These are phyloP conservation scores for Cydia amplana DNA, from an alignment of 1,140 invertebrate species.

Conservation along the genomic window DNA sequence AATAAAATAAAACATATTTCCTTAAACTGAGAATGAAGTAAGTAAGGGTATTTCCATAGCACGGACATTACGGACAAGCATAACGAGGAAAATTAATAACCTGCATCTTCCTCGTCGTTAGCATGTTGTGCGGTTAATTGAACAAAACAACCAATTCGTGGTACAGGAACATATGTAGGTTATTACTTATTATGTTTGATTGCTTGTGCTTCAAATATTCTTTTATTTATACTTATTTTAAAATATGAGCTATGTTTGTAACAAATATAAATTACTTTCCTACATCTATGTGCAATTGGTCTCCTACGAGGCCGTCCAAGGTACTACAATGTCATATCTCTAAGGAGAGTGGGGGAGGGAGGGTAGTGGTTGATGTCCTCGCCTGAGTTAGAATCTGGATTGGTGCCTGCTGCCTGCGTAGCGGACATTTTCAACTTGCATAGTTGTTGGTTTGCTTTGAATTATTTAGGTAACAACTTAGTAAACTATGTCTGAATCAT, in stretches of 20 bases:
- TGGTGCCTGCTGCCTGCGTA: neutral
- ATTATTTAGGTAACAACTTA: neutral
- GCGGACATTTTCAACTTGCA: neutral
- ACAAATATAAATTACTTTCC: too few species aligned
- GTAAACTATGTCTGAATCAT: neutral
- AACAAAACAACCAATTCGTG: neutral
- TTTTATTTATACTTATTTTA: neutral
- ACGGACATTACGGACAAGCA: neutral
- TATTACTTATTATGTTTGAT: neutral
- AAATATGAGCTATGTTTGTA: too few species aligned
- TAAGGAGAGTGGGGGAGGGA: too few species aligned
- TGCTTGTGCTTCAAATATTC: neutral
- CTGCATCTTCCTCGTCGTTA: constrained; percentile 19
- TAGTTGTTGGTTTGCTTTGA: neutral
- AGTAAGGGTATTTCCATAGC: neutral
- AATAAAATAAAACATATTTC: neutral
- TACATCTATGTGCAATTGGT: too few species aligned
- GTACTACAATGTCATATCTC: too few species aligned
- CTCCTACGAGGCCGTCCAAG: too few species aligned
- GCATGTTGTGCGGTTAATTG: constrained; percentile 12
- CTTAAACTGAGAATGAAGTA: neutral
- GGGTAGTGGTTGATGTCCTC: too few species aligned
- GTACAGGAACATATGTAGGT: neutral
- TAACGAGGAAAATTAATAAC: constrained; percentile 24
- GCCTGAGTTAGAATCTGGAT: neutral